These are phyloP conservation scores for Ceraclea dissimilis DNA, from an alignment of 2,888 invertebrate species.

Conservation along the genomic window DNA sequence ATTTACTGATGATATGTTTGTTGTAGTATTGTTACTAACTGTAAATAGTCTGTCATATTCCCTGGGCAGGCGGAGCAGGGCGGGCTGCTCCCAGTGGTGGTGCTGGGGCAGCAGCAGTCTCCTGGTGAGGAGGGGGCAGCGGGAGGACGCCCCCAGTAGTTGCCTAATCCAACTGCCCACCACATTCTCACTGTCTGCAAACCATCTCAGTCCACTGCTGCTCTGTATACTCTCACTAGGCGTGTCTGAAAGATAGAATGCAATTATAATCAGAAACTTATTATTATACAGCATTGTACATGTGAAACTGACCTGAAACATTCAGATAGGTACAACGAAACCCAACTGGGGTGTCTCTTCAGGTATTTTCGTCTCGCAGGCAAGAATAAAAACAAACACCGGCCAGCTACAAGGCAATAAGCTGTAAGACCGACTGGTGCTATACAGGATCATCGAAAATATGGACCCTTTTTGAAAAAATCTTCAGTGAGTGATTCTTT, in stretches of 20 bases:
- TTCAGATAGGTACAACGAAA: no score
- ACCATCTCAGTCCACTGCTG: constrained; percentile 28
- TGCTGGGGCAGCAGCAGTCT: constrained; percentile 67
- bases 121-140: constrained; percentile 53
- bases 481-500: no score
- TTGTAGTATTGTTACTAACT: no score
- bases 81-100: constrained; percentile 72
- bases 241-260: constrained; percentile 12
- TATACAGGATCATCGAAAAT: no score
- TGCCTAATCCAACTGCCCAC: constrained; percentile 36
- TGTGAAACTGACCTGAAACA: background rate
- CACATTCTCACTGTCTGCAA: constrained; percentile 29
- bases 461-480: no score
- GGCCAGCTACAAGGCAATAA: no score
- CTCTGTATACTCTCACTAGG: constrained; percentile 21
- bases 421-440: no score
- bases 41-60: constrained; percentile 90
- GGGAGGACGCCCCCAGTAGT: constrained; percentile 35
- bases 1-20: no score
- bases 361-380: no score
- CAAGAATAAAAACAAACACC: no score
- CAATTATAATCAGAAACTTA: no score
- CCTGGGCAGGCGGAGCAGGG: constrained; percentile 75
- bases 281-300: background rate
- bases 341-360: no score